Evolutionary conservation across 2,797 vertebrate species (phyloP), one percentile per base, ranked within the genome.

Genomic region (Gambusia yucatana): DNA sequence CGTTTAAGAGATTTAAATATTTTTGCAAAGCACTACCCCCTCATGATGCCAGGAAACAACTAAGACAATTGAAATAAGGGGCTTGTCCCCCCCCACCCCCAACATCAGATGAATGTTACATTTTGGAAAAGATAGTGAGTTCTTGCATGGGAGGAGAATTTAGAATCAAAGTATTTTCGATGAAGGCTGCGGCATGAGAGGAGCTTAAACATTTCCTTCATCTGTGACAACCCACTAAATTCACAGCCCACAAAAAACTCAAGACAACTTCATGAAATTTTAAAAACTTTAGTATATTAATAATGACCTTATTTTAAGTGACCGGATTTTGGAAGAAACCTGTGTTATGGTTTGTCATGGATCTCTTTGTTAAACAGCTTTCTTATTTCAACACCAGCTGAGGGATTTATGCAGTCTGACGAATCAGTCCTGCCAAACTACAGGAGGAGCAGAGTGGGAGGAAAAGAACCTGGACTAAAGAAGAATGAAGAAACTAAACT

Each of bases 341-440:
- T 65, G 75, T 80, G 81, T 70, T 41, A 57, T 69, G 57, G 80
- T 84, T 72, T 77, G 76, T 85, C 75, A 65, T 47, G 76, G 63
- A 63, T 59, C 39, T 79, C 50, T 78, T 28, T 73, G 79, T 81
- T 79, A 36, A 61, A 77, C 87, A 86, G 81, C 65, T 82, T 81
- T 71, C 79, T 69, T 84, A 83, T 82, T 87, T 77, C 75, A 81
- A 79, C 85, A 88, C 75, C 71, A 75, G 77, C 14, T 39, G 78
- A 47, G 39, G 10, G 44, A 79, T 76, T 83, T 71, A 25, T 82
- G 87, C 73, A 86, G 83, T 80, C 82, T 85, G 75, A 81, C 77
- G 78, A 76, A 82, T 84, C 76, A 81, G 83, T 82, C 81, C 80
- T 84, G 81, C 8, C n/a, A 76, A 79, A 86, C 47, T 52, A 74